Percentiles rank a stretch among this genome's conserved stretches.
Evolutionary conservation across 2,113 vertebrate species (phyloP).

Genomic region (Microtus pennsylvanicus): DNA sequence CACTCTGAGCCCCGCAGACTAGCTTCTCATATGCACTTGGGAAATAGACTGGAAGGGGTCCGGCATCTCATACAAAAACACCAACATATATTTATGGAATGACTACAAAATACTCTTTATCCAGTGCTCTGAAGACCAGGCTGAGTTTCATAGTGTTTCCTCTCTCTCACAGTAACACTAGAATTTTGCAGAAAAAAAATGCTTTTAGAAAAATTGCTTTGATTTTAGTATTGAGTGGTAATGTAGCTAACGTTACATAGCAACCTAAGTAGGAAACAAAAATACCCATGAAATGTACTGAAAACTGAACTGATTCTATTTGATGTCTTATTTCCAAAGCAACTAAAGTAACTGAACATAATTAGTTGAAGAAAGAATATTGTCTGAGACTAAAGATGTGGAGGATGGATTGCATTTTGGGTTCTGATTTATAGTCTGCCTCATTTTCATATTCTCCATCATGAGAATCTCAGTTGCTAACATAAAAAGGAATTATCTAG

Average conservation of each 20-base stretch:
- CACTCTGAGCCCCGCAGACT: background rate
- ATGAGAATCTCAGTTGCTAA: background rate
- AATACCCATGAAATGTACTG: background rate
- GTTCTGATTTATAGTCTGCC: background rate
- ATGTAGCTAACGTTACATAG: background rate
- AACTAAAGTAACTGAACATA: slow-evolving; percentile 2
- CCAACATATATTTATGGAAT: background rate
- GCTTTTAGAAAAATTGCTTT: slow-evolving; percentile 17
- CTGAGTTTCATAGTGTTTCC: background rate
- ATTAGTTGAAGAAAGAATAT: background rate
- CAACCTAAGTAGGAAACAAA: background rate
- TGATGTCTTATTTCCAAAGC: slow-evolving; percentile 31
- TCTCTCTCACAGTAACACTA: background rate
- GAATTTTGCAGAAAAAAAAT: background rate
- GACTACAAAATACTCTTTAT: background rate
- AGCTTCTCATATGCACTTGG: background rate
- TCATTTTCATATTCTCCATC: background rate
- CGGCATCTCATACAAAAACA: background rate
- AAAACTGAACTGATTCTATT: background rate
- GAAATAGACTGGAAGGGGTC: background rate
- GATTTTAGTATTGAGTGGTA: slow-evolving; percentile 21
- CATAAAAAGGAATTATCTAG: background rate
- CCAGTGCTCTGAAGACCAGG: background rate
- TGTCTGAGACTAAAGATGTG: background rate
- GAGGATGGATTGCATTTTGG: background rate